Conservation (phyloP, 2,797 vertebrate genomes). For the Danionella dracula region DNA sequence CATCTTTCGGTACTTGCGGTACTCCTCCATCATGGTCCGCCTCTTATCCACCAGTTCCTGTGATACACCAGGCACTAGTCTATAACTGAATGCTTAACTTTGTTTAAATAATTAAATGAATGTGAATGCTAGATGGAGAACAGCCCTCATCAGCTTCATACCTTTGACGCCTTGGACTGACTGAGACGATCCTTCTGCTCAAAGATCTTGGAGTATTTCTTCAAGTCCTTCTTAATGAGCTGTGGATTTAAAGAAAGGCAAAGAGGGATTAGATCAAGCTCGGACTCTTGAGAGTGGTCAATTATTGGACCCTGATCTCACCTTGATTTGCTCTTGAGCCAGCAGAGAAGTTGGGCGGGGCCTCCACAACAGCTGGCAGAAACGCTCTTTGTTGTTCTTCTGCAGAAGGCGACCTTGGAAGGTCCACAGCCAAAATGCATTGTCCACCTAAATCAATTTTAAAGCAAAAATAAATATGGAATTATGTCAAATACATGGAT, state of each 20-base stretch:
- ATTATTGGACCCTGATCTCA: constrained; percentile 28
- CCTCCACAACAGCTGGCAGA: constrained; percentile 97
- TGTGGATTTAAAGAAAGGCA: constrained; percentile 53
- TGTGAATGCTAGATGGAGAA: no score
- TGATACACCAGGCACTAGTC: not conserved
- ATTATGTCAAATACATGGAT: no score
- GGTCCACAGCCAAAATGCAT: constrained; percentile 97
- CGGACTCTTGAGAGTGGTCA: not conserved
- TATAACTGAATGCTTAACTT: not conserved
- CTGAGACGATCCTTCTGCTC: constrained; percentile 98
- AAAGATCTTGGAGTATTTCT: constrained; percentile 99
- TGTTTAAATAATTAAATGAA: no score
- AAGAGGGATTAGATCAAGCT: not conserved
- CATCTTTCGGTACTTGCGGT: constrained; percentile 81
- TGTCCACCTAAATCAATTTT: constrained; percentile 83
- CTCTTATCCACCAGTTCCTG: constrained; percentile 94
- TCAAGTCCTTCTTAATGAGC: constrained; percentile 97
- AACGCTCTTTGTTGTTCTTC: constrained; percentile 96
- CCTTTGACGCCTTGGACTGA: constrained; percentile 98
- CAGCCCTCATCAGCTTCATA: constrained; percentile 50
- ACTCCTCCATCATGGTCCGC: constrained; percentile 94
- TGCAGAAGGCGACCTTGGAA: constrained; percentile 97
- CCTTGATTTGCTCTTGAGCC: constrained; percentile 84
- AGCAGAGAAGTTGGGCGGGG: constrained; percentile 86
- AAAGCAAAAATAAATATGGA: not conserved